Evolutionary conservation across 1,140 invertebrate species (phyloP).

Genomic region (Leptestheria dahalacensis): DNA sequence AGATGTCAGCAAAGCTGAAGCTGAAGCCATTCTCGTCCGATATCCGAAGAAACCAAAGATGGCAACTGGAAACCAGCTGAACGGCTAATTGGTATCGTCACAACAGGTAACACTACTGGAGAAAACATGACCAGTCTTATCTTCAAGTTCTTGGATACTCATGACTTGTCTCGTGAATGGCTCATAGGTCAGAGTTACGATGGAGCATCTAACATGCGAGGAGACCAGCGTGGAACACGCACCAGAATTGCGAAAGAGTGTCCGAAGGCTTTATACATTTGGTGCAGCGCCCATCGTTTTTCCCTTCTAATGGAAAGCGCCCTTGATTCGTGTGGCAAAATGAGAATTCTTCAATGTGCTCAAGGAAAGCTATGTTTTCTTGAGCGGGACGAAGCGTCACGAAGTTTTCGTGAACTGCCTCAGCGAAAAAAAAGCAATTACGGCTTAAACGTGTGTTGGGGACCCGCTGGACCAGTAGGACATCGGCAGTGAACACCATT

Average conservation of each 20-base stretch:
- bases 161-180: not conserved
- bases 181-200: conserved; percentile 1
- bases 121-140: not conserved
- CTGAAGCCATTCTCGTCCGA: not conserved
- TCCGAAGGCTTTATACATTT: not conserved
- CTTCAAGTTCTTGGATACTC: not conserved
- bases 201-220: conserved; percentile 1
- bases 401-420: not conserved
- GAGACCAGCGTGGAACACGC: not conserved
- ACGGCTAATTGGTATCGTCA: not conserved
- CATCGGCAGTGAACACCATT: not conserved
- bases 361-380: not conserved
- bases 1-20: not conserved
- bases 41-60: not conserved
- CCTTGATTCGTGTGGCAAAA: not conserved
- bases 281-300: not conserved
- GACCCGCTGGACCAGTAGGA: not conserved
- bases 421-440: not conserved
- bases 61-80: not conserved
- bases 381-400: not conserved
- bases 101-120: not conserved
- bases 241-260: not conserved
- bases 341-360: not conserved
- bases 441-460: not conserved
- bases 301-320: not conserved